These are phyloP conservation scores for Bombyx huttoni DNA, from an alignment of 2,888 invertebrate species.

Conservation along the genomic window DNA sequence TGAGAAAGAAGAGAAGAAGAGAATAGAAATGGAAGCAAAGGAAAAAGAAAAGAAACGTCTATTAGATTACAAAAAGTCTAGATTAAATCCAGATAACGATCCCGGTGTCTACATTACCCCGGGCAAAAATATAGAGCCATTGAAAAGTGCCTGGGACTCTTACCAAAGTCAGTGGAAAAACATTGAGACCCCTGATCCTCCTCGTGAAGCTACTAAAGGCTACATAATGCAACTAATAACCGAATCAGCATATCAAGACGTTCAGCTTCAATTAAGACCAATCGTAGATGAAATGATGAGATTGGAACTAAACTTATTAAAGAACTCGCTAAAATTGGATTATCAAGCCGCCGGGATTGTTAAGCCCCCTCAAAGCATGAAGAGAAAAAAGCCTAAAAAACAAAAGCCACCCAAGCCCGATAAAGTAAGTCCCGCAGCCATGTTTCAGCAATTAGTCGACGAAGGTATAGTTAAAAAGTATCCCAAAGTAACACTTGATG, in stretches of 20 bases:
- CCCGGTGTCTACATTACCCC: constrained; percentile 46
- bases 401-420: constrained; percentile 74
- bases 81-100: constrained; percentile 55
- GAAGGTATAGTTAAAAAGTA: constrained; percentile 78
- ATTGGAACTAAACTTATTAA: constrained; percentile 65
- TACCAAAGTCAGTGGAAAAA: constrained; percentile 49
- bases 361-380: constrained; percentile 29
- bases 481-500: constrained; percentile 70
- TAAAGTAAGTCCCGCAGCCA: constrained; percentile 72
- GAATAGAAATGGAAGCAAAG: constrained; percentile 38
- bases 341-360: constrained; percentile 19
- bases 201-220: constrained; percentile 72
- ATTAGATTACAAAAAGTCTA: constrained; percentile 55
- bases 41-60: constrained; percentile 42
- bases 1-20: constrained; percentile 47
- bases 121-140: constrained; percentile 25
- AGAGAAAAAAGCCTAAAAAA: constrained; percentile 50
- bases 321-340: constrained; percentile 65
- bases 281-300: constrained; percentile 80
- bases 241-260: constrained; percentile 75
- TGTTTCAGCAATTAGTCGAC: constrained; percentile 81
- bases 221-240: constrained; percentile 77
- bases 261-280: constrained; percentile 76
- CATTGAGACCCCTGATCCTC: constrained; percentile 50
- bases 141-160: constrained; percentile 30